Conservation (phyloP, 2,888 invertebrate genomes). For the Parochlus steinenii region DNA sequence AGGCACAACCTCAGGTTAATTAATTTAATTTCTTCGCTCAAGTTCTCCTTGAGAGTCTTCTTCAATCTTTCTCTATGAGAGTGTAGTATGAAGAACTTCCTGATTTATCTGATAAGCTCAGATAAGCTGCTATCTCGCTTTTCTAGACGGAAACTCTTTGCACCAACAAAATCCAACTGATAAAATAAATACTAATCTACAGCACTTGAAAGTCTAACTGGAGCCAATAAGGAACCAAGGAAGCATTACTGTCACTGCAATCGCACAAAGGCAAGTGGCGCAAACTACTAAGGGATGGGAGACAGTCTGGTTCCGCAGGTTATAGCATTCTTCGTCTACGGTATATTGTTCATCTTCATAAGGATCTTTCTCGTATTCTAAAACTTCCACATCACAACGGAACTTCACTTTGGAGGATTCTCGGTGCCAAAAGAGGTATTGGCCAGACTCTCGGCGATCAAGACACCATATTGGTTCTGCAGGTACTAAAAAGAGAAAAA, state of each 20-base stretch:
- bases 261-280: constrained; percentile 27
- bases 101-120: too few species aligned
- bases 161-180: too few species aligned
- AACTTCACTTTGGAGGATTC: constrained; percentile 31
- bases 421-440: constrained; percentile 30
- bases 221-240: constrained; percentile 26
- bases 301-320: constrained; percentile 18
- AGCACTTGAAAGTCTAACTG: too few species aligned
- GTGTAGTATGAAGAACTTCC: too few species aligned
- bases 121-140: too few species aligned
- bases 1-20: too few species aligned
- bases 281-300: constrained; percentile 24
- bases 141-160: too few species aligned
- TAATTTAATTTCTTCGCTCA: too few species aligned
- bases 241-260: constrained; percentile 26
- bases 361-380: constrained; percentile 29
- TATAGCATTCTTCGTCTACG: constrained; percentile 16
- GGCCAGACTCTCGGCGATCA: constrained; percentile 26
- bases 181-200: too few species aligned
- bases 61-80: too few species aligned
- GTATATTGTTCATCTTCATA: constrained; percentile 22
- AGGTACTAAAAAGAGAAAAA: too few species aligned
- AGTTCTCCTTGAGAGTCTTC: too few species aligned
- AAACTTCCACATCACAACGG: constrained; percentile 31
- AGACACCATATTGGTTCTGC: constrained; percentile 8